Evolutionary conservation across 37 sponge, comb jelly and placozoan species (phyloP).

Genomic region (Theonella swinhoei): DNA sequence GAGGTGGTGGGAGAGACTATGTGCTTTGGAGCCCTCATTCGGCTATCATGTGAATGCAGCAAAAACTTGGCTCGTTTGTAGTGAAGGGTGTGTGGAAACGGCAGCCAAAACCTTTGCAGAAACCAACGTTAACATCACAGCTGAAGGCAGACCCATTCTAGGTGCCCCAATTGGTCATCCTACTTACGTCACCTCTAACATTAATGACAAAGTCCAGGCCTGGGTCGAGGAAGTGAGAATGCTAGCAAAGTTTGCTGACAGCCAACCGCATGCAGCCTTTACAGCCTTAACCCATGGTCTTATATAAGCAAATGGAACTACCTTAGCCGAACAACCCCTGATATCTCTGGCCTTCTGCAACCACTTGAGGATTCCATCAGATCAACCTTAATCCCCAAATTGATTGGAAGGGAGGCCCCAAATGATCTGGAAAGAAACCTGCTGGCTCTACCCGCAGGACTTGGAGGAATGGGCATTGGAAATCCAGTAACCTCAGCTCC

Average conservation of each 20-base stretch:
- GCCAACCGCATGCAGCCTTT: slow-evolving; percentile 45
- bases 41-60: slow-evolving; percentile 26
- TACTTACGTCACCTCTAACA: not conserved
- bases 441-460: no score
- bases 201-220: slow-evolving; percentile 1
- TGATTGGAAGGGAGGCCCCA: slow-evolving; percentile 1
- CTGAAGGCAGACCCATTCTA: slow-evolving; percentile 15
- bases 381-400: slow-evolving; percentile 14
- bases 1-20: slow-evolving; percentile 18
- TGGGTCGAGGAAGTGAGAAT: slow-evolving; percentile 20
- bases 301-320: slow-evolving; percentile 9
- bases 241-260: slow-evolving; percentile 26
- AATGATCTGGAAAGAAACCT: not conserved
- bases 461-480: not conserved
- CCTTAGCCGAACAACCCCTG: not conserved
- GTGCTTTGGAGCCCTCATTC: not conserved
- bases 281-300: slow-evolving; percentile 24
- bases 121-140: slow-evolving; percentile 3
- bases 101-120: slow-evolving; percentile 12
- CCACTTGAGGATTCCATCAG: slow-evolving; percentile 1
- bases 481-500: not conserved
- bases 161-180: not conserved
- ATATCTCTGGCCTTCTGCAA: not conserved
- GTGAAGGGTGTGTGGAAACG: slow-evolving; percentile 9
- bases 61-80: slow-evolving; percentile 19